Percentiles rank a stretch among this genome's conserved stretches.
Conservation (phyloP, 2,888 invertebrate species). For the Odiellus spinosus region DNA sequence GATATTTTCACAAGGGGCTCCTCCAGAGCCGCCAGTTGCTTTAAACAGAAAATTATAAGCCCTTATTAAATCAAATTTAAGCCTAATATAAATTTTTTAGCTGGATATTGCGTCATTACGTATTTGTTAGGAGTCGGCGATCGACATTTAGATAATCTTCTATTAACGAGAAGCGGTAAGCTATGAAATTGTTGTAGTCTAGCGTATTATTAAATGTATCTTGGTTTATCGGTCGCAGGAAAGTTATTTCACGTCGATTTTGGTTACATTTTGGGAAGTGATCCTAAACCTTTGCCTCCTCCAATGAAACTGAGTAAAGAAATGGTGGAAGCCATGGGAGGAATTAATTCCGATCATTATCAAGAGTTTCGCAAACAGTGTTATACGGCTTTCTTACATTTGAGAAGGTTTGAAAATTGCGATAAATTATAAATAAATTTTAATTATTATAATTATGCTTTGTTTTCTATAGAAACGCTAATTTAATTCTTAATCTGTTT, state of each 20-base stretch:
- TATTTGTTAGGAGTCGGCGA: slow-evolving; percentile 95
- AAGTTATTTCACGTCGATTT: slow-evolving; percentile 95
- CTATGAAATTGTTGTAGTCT: not conserved
- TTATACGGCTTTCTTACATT: slow-evolving; percentile 87
- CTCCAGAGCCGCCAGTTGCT: too few relatives aligned
- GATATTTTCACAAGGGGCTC: too few relatives aligned
- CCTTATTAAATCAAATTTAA: too few relatives aligned
- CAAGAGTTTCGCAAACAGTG: slow-evolving; percentile 85
- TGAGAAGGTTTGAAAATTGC: slow-evolving; percentile 47
- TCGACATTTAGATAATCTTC: slow-evolving; percentile 89
- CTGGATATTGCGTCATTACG: slow-evolving; percentile 96
- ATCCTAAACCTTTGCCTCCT: slow-evolving; percentile 96
- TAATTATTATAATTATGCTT: not conserved
- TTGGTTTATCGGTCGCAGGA: slow-evolving; percentile 11
- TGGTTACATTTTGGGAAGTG: slow-evolving; percentile 90
- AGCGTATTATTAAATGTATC: not conserved
- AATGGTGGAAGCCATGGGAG: slow-evolving; percentile 98
- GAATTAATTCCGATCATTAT: slow-evolving; percentile 75
- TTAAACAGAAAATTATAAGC: too few relatives aligned
- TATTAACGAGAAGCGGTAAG: slow-evolving; percentile 66
- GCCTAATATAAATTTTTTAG: slow-evolving; percentile 30
- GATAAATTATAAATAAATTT: not conserved
- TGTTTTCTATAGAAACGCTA: slow-evolving; percentile 56
- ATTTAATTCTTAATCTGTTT: slow-evolving; percentile 89
- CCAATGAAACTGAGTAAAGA: slow-evolving; percentile 98